These are phyloP conservation scores for Cyanoderma ruficeps DNA, from an alignment of 2,113 vertebrate genomes.

Conservation along the genomic window DNA sequence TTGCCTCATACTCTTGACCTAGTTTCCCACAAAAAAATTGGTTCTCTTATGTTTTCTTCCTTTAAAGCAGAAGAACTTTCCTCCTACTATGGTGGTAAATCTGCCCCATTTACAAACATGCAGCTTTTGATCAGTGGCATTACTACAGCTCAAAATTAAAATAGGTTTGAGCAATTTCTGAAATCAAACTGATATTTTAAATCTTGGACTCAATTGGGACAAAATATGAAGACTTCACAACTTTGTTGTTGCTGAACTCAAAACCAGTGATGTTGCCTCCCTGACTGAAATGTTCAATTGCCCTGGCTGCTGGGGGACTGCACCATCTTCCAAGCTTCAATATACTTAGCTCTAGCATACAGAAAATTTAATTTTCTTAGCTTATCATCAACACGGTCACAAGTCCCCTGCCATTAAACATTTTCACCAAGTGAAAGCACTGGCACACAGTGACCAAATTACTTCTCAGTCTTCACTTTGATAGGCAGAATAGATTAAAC, in stretches of 20 bases:
- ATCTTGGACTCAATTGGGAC: not conserved
- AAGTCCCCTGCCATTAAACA: not conserved
- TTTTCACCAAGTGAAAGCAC: not conserved
- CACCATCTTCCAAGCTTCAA: not conserved
- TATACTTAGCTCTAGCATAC: not conserved
- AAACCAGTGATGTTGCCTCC: not conserved
- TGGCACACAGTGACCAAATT: not conserved
- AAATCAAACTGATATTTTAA: not conserved
- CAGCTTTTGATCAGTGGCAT: not conserved
- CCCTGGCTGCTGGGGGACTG: not conserved
- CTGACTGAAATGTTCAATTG: not conserved
- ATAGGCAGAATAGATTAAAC: not conserved
- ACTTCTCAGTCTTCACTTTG: not conserved
- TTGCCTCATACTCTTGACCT: not conserved
- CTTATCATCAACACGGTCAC: not conserved
- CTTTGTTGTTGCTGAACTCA: not conserved
- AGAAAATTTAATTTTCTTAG: not conserved
- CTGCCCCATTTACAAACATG: not conserved
- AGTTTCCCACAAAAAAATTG: not conserved
- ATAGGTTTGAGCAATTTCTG: not conserved
- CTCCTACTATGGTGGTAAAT: not conserved
- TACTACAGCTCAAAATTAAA: not conserved
- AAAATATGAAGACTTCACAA: not conserved
- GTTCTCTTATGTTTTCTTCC: not conserved
- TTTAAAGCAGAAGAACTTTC: not conserved